Evolutionary conservation across 2,888 invertebrate species (phyloP), one percentile per base, ranked within the genome.

Genomic region (Omphaloscelis lunosa): DNA sequence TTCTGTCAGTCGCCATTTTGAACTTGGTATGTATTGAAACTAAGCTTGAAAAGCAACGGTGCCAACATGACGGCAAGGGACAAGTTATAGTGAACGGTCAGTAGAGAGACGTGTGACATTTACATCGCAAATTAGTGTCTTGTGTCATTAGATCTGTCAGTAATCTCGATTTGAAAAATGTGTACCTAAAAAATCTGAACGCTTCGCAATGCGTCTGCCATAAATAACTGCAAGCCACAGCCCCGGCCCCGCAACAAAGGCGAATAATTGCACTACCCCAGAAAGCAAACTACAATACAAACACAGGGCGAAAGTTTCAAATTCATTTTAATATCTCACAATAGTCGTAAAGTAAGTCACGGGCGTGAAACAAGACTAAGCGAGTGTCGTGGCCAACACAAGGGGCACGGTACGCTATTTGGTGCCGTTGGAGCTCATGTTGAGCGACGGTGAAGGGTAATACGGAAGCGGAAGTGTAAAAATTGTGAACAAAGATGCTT

Each of bases 281-380:
- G 83, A 90, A 92, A 92, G 88, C 92, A 93, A 93, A 91, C 93
- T 94, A 95, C 92, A 92, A 93, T 90, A 91, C 83, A 95, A 95
- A 95, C 94, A 94, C 95, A 92, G 88, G 89, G 92, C 88, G 90
- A 95, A 95, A 95, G 95, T 95, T 96, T 96, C 95, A 96, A 96
- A 96, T 95, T 95, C 95, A 95, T 96, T 96, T 96, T 96, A 96
- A 96, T 96, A 94, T 94, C 94, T 91, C 96, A 96, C 95, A 96
- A 95, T 95, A 95, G 93, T 95, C 90, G 94, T 95, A 96, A 95
- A 95, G 93, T 94, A 94, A 94, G 91, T 90, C 92, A 93, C 93
- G 91, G 92, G 93, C 93, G 92, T 93, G 92, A 93, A 94, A 93
- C 92, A 93, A 94, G 92, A 89, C 90, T 91, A 92, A 93, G 92